These are phyloP conservation scores for Palythoa heliodiscus DNA, from an alignment of 92 coral and sea anemone genomes.

Conservation along the genomic window DNA sequence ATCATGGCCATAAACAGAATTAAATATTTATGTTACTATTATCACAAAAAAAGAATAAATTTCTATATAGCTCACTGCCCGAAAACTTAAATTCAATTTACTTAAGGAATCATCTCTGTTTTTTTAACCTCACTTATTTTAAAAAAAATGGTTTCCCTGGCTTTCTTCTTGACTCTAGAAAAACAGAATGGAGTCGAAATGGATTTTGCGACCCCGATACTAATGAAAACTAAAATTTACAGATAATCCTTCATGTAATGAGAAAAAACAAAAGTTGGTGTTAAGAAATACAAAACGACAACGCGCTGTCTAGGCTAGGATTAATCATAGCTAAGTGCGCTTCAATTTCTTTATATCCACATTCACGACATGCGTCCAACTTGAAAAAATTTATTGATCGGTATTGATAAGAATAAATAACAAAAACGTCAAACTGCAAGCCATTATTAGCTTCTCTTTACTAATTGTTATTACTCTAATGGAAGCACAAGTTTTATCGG, in stretches of 20 bases:
- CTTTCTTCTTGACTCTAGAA: slow-evolving; percentile 48
- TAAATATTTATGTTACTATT: too few species aligned
- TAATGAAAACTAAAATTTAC: slow-evolving; percentile 45
- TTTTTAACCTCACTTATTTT: too few species aligned
- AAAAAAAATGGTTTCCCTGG: slow-evolving; percentile 32
- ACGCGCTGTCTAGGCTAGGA: slow-evolving; percentile 41
- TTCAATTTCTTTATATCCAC: slow-evolving; percentile 36
- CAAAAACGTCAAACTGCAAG: slow-evolving; percentile 38
- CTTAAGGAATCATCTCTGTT: too few species aligned
- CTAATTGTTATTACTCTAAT: background rate
- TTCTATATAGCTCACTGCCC: too few species aligned
- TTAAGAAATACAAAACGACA: slow-evolving; percentile 41
- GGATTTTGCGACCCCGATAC: background rate
- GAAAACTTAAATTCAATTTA: too few species aligned
- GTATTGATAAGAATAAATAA: slow-evolving; percentile 24
- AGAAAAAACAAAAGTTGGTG: slow-evolving; percentile 47
- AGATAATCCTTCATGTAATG: slow-evolving; percentile 47
- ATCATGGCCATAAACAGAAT: too few species aligned
- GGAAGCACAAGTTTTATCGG: slow-evolving; percentile 36
- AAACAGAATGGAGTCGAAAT: slow-evolving; percentile 2
- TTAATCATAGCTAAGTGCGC: slow-evolving; percentile 24
- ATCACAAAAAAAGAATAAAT: too few species aligned
- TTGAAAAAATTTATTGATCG: slow-evolving; percentile 40
- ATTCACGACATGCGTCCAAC: slow-evolving; percentile 6
- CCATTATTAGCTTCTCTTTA: slow-evolving; percentile 13